These are phyloP conservation scores for Criorhina ranunculi DNA, from an alignment of 2,888 invertebrate genomes.

Conservation along the genomic window DNA sequence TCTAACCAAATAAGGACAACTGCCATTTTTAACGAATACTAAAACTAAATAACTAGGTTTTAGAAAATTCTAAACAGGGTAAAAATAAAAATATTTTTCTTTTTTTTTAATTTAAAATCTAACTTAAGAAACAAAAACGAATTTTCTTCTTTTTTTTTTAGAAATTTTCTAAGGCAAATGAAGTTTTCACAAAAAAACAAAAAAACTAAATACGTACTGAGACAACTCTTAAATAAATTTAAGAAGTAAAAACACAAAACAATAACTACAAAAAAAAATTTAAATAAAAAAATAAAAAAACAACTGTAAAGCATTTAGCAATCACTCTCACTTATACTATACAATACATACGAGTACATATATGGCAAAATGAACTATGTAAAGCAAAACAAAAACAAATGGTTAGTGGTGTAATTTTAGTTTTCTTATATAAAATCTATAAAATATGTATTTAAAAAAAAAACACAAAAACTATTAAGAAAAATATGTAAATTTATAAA, in stretches of 20 bases:
- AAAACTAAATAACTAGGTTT: conserved; percentile 35
- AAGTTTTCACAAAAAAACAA: conserved; percentile 57
- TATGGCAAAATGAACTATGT: conserved; percentile 61
- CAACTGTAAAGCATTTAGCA: conserved; percentile 52
- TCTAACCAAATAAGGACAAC: conserved; percentile 65
- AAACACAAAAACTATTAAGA: conserved; percentile 29
- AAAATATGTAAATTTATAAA: conserved; percentile 34
- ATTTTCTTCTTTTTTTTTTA: conserved; percentile 26
- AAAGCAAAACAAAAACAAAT: conserved; percentile 33
- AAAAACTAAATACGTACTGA: conserved; percentile 74
- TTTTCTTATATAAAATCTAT: conserved; percentile 15
- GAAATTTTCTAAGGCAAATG: conserved; percentile 35
- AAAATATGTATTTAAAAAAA: conserved; percentile 29
- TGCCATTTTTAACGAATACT: conserved; percentile 63
- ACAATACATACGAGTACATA: conserved; percentile 1
- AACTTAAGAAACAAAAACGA: conserved; percentile 26
- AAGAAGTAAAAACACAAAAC: conserved; percentile 19
- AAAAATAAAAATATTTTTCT: conserved; percentile 33
- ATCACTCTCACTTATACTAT: conserved; percentile 50
- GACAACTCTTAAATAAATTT: conserved; percentile 48
- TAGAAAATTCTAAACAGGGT: conserved; percentile 63
- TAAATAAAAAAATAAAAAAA: conserved; percentile 24
- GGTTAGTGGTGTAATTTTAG: conserved; percentile 71
- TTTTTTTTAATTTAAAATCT: conserved; percentile 33
- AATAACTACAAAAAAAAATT: conserved; percentile 3